Percentiles rank a stretch among this genome's conserved stretches.
These are phyloP conservation scores for Drosophila anomelani DNA, from an alignment of 2,888 invertebrate species.

Conservation along the genomic window DNA sequence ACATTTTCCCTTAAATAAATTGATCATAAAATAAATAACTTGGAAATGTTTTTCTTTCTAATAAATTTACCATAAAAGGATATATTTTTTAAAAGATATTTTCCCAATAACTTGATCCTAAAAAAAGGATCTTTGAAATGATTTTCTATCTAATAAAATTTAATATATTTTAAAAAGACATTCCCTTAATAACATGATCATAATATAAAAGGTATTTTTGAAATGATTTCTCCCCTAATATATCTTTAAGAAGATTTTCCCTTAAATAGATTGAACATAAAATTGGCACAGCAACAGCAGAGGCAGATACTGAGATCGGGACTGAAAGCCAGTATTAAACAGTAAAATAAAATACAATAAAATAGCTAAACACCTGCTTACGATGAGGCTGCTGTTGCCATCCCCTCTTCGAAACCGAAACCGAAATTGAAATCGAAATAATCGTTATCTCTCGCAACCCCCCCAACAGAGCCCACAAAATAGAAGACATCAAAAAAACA, in stretches of 20 bases:
- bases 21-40: background rate
- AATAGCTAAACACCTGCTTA: slow-evolving; percentile 3
- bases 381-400: slow-evolving; percentile 4
- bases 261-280: background rate
- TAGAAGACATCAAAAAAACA: slow-evolving; percentile 5
- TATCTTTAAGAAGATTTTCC: background rate
- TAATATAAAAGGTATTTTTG: too few species aligned
- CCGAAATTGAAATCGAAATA: background rate
- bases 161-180: too few species aligned
- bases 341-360: slow-evolving; percentile 11
- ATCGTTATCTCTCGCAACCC: slow-evolving; percentile 3
- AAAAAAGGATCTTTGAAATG: too few species aligned
- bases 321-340: too few species aligned
- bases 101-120: too few species aligned
- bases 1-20: background rate
- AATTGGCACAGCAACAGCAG: slow-evolving; percentile 28
- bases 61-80: too few species aligned
- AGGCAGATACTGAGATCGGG: background rate
- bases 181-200: too few species aligned
- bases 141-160: too few species aligned
- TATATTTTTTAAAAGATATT: background rate
- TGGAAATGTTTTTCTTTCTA: too few species aligned
- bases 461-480: slow-evolving; percentile 7
- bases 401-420: background rate
- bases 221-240: too few species aligned